A percentile compares a stretch with the other conserved stretches of the same genome.
These are phyloP conservation scores for Dallia pectoralis DNA, from an alignment of 2,797 vertebrate species.

Conservation along the genomic window DNA sequence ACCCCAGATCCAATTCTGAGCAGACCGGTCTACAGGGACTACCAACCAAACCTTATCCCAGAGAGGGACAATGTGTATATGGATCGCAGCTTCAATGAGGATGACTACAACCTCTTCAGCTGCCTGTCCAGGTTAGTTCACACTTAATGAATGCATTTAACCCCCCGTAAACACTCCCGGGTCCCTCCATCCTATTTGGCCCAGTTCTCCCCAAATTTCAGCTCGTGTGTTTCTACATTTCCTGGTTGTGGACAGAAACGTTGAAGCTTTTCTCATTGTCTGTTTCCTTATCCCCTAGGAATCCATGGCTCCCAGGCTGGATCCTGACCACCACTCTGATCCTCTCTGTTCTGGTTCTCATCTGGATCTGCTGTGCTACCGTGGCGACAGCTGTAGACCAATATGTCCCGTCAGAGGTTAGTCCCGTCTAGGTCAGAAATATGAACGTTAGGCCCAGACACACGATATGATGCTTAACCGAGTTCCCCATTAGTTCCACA, in stretches of 20 bases:
- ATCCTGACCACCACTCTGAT: slow-evolving; percentile 91
- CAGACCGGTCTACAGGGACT: slow-evolving; percentile 75
- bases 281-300: slow-evolving; percentile 69
- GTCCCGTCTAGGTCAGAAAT: background rate
- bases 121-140: slow-evolving; percentile 74
- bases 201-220: too few species aligned
- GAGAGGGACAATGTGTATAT: slow-evolving; percentile 70
- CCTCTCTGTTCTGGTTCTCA: slow-evolving; percentile 90
- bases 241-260: too few species aligned
- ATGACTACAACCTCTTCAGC: slow-evolving; percentile 73
- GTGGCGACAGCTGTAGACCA: slow-evolving; percentile 96
- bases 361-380: slow-evolving; percentile 98
- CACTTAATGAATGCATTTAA: background rate
- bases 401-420: slow-evolving; percentile 91
- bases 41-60: slow-evolving; percentile 68
- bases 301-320: slow-evolving; percentile 88
- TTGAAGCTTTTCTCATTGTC: background rate
- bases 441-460: background rate
- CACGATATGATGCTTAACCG: too few species aligned
- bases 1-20: slow-evolving; percentile 55
- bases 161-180: too few species aligned
- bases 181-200: too few species aligned
- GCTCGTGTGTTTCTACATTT: too few species aligned
- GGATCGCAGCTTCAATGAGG: slow-evolving; percentile 54
- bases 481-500: too few species aligned